Conservation (phyloP, 2,888 invertebrate species). For the Apamea epomidion region DNA sequence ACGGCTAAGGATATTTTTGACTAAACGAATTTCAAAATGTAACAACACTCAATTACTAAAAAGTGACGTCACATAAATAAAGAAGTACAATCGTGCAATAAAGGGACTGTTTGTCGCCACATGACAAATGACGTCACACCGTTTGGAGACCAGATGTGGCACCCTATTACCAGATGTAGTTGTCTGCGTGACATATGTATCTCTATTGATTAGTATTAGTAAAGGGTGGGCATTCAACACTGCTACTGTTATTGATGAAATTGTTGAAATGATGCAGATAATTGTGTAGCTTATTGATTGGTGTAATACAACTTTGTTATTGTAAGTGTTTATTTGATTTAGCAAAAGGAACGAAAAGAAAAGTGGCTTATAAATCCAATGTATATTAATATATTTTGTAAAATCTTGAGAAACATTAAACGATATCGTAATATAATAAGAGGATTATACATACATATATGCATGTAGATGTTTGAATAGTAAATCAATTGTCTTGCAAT, state of each 20-base stretch:
- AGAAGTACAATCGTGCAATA: conserved; percentile 75
- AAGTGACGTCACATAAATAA: conserved; percentile 57
- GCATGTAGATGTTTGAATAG: too few species aligned
- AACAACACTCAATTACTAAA: conserved; percentile 63
- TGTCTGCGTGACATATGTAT: conserved; percentile 87
- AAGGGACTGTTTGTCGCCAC: conserved; percentile 81
- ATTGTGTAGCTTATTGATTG: conserved; percentile 8
- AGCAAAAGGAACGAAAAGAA: background rate
- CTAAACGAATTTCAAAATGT: conserved; percentile 29
- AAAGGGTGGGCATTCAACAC: conserved; percentile 69
- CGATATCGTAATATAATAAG: background rate
- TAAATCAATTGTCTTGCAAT: too few species aligned
- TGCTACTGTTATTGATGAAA: conserved; percentile 55
- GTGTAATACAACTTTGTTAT: background rate
- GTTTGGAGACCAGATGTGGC: conserved; percentile 84
- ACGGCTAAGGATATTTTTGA: background rate
- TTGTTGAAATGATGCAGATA: conserved; percentile 21
- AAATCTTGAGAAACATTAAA: background rate
- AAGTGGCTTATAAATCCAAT: rapidly evolving
- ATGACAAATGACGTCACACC: conserved; percentile 84
- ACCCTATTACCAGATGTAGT: conserved; percentile 79
- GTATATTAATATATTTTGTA: background rate
- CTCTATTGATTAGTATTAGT: conserved; percentile 72
- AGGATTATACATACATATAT: too few species aligned
- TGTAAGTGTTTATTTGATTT: background rate